Conservation (phyloP, 2,797 vertebrate species). For the Coendou prehensilis region DNA sequence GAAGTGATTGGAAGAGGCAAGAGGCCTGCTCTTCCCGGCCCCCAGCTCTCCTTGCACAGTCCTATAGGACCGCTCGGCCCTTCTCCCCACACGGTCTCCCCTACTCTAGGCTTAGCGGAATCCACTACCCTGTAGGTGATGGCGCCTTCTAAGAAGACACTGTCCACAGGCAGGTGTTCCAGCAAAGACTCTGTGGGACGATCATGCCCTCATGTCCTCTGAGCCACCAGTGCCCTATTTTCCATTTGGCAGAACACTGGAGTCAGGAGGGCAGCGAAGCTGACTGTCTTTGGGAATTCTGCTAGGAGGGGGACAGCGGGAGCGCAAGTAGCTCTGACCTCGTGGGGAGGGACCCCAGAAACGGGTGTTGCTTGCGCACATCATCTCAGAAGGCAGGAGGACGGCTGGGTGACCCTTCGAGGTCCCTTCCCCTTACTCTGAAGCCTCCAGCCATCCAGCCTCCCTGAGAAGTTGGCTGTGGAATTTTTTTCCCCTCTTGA, state of each 20-base stretch:
- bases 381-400: neutral
- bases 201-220: neutral
- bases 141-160: neutral
- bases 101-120: neutral
- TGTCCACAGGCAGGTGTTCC: neutral
- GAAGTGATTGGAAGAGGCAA: neutral
- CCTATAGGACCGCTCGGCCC: fast-evolving
- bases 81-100: neutral
- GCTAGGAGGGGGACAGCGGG: neutral
- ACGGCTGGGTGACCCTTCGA: neutral
- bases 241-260: neutral
- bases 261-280: neutral
- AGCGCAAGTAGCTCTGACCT: neutral
- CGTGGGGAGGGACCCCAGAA: neutral
- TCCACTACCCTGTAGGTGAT: neutral
- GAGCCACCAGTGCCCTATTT: neutral
- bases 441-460: neutral
- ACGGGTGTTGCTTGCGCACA: neutral
- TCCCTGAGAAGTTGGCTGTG: neutral
- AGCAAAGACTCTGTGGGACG: neutral
- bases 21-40: neutral
- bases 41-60: neutral
- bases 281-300: neutral
- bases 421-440: neutral
- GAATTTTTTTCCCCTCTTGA: neutral